Conservation (phyloP, 2,888 invertebrate species). For the Sicus ferrugineus region DNA sequence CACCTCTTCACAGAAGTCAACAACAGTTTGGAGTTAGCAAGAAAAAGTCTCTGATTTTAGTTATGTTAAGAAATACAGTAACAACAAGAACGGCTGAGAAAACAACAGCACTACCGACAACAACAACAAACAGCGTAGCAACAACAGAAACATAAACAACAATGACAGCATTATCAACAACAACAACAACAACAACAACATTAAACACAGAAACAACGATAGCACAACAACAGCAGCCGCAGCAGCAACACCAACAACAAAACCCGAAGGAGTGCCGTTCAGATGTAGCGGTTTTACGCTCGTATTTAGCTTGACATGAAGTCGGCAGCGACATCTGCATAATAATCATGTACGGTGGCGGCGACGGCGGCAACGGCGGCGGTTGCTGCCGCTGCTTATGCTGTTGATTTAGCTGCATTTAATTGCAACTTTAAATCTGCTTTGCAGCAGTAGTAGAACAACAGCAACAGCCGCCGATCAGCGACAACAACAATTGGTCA, state of each 20-base stretch:
- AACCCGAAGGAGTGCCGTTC: constrained; percentile 18
- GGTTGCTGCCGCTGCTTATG: background rate
- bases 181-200: background rate
- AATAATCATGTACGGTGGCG: background rate
- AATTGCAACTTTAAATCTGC: constrained; percentile 16
- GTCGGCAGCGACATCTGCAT: constrained; percentile 20
- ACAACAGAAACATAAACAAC: background rate
- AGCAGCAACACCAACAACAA: background rate
- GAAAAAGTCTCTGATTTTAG: too few relatives aligned
- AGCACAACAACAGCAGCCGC: too few relatives aligned
- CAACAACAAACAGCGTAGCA: too few relatives aligned
- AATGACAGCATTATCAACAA: background rate
- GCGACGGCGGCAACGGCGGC: too few relatives aligned
- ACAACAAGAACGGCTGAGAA: background rate
- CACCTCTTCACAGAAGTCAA: background rate
- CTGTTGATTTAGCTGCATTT: constrained; percentile 17
- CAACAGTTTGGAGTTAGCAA: too few relatives aligned
- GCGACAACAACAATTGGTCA: too few relatives aligned
- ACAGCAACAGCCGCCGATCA: background rate
- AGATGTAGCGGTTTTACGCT: background rate
- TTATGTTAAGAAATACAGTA: background rate
- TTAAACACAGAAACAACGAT: too few relatives aligned
- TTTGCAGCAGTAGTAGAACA: background rate
- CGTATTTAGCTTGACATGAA: background rate
- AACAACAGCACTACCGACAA: too few relatives aligned